Conservation (phyloP, 2,888 invertebrate genomes). For the Vesta saturnalis region DNA sequence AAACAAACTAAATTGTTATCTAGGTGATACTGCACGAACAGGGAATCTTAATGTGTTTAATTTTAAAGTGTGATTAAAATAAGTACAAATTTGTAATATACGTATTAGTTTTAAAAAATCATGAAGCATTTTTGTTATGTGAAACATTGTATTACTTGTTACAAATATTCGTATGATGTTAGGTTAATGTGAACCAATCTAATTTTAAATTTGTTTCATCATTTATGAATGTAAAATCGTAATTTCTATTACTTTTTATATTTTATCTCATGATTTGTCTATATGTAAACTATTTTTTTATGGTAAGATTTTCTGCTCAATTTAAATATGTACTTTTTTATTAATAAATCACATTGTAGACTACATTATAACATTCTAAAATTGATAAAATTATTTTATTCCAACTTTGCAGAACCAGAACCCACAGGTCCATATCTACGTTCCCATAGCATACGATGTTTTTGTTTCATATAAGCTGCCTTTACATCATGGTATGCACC, state of each 20-base stretch:
- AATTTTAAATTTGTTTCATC: too few species aligned
- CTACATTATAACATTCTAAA: neutral
- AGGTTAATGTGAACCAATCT: too few species aligned
- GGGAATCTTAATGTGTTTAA: slow-evolving; percentile 20
- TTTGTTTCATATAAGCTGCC: slow-evolving; percentile 94
- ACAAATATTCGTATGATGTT: too few species aligned
- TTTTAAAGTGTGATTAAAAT: slow-evolving; percentile 32
- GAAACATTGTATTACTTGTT: too few species aligned
- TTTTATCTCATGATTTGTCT: neutral
- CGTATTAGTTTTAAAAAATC: too few species aligned
- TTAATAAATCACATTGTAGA: neutral
- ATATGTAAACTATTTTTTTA: neutral
- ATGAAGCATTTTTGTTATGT: too few species aligned
- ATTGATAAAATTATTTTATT: neutral
- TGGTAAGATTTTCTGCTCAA: neutral
- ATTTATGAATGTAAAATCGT: too few species aligned
- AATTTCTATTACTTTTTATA: too few species aligned
- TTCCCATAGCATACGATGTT: slow-evolving; percentile 98
- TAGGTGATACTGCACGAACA: slow-evolving; percentile 17
- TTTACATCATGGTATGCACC: slow-evolving; percentile 78
- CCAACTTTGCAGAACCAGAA: slow-evolving; percentile 68
- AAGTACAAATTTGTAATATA: slow-evolving; percentile 32
- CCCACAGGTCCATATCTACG: slow-evolving; percentile 87
- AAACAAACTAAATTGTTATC: neutral
- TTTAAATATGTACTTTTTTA: neutral